Base-by-base conservation (phyloP, 1,140 invertebrate species). In the Trissolcus basalis region DNA sequence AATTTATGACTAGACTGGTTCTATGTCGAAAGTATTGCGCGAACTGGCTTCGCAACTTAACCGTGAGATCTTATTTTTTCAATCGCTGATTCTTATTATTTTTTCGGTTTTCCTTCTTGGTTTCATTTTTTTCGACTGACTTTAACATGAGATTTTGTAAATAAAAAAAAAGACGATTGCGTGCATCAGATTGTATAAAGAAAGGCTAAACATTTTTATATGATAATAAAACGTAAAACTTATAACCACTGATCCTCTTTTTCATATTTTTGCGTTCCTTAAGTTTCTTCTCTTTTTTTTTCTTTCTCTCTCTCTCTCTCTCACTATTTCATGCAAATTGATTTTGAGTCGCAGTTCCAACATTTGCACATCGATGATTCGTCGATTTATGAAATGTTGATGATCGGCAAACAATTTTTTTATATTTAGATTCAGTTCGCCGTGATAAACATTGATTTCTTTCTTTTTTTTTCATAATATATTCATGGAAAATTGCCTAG, bases 111-210 rank as follows among this genome's bases (percentile, higher is more conserved):
- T 27, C 1, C 19, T 39, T 32, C 14, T 64, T 41, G 44, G 36
- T 54, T 68, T 68, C 14, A 58, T 68, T 49, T 16, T 48, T 50
- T 51, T 51, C 16, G 64, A 68, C 64, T 68, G 64, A 68, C 10
- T 27, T 58, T 27, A 44, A 51, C 39, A 45, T 45, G 65, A 53
- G 65, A 59, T 27, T 47, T 59, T 59, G 55, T 59, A 59, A 11
- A 39, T 53, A 53, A 27, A 55, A 65, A 53, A 53, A 27, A 55
- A 65, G 45, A 27, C 47, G 35, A 50, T 60, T 14, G 58, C 45
- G 43, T 35, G 48, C 44, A 51, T 43, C 35, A 27, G 3, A 67
- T 58, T 67, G 61, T 67, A 56, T 36, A 67, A 43, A 56, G 7
- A 50, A 43, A 50, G 12, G 3, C 56, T 55, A 14, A 49, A 35